Conservation (phyloP, 2,113 vertebrate genomes). For the Sitta europaea region DNA sequence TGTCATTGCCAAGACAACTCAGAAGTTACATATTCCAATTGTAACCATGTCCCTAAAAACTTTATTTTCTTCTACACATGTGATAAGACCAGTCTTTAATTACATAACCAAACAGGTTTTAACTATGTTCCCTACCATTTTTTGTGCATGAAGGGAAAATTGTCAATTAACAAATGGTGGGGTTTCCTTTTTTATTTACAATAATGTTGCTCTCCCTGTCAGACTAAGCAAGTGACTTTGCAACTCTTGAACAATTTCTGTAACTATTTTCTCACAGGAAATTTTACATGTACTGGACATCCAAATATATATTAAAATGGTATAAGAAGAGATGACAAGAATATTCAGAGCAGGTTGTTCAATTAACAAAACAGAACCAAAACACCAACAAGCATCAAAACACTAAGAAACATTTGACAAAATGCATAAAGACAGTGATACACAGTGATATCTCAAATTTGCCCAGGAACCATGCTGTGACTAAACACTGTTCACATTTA, state of each 20-base stretch:
- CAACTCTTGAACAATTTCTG: neutral
- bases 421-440: neutral
- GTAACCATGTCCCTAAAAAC: neutral
- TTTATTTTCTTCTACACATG: neutral
- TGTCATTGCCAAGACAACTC: neutral
- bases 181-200: fast-evolving
- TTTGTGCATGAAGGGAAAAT: neutral
- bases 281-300: neutral
- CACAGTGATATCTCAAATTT: neutral
- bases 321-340: neutral
- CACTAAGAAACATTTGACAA: neutral
- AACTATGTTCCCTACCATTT: neutral
- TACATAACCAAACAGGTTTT: neutral
- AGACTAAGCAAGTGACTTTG: neutral
- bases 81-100: neutral
- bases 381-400: neutral
- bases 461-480: neutral
- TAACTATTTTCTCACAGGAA: neutral
- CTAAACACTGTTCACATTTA: neutral
- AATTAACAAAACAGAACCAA: neutral
- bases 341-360: neutral
- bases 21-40: neutral
- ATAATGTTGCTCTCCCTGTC: neutral
- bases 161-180: neutral
- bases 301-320: neutral